phyloP scores from a whole-genome alignment of 2,113 vertebrate genomes.

The Labeo rohita region DNA sequence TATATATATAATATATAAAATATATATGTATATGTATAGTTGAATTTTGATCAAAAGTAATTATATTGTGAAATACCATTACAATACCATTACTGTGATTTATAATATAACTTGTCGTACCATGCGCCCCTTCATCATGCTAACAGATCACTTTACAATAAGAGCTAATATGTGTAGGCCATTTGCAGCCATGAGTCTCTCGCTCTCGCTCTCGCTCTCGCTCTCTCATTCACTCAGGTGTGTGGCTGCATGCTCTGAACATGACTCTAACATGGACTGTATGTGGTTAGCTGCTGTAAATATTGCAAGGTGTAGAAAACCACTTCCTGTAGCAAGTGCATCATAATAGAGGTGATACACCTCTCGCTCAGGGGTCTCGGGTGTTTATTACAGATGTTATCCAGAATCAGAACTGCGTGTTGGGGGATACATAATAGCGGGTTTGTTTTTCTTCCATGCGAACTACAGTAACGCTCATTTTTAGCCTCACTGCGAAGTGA shows the following conservation, averaged over 20 bases:
- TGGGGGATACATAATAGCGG: background rate
- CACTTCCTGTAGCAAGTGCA: constrained; percentile 13
- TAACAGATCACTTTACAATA: constrained; percentile 14
- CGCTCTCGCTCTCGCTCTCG: too few species aligned
- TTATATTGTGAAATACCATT: too few species aligned
- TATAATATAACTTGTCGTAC: too few species aligned
- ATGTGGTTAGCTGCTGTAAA: constrained; percentile 33
- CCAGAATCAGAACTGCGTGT: background rate
- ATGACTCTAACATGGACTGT: constrained; percentile 21
- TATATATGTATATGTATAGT: too few species aligned
- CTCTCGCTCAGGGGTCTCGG: constrained; percentile 4
- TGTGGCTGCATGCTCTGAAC: background rate
- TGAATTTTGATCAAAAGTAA: too few species aligned
- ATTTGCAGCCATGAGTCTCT: background rate
- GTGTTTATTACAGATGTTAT: constrained; percentile 12
- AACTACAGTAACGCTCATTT: background rate
- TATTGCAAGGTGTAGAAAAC: constrained; percentile 26
- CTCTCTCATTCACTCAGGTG: background rate
- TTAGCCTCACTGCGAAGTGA: too few species aligned
- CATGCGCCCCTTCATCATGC: too few species aligned
- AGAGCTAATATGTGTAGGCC: background rate
- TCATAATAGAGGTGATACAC: background rate
- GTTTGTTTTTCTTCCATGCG: background rate
- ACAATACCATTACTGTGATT: too few species aligned
- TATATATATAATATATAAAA: too few species aligned